Conservation (phyloP, 1,140 invertebrate species). For the Chymomyza costata region DNA sequence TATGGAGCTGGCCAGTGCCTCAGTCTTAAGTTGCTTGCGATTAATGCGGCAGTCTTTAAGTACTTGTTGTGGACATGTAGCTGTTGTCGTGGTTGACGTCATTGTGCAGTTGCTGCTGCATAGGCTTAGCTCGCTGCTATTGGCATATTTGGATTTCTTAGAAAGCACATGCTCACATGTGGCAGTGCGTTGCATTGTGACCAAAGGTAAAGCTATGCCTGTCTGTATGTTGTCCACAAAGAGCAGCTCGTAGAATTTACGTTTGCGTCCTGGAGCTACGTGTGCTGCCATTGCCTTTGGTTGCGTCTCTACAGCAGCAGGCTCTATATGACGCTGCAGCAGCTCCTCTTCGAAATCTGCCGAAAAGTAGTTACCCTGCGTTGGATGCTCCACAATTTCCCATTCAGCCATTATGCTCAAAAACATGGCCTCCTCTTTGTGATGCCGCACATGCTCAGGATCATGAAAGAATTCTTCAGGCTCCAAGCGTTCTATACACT, state of each 20-base stretch:
- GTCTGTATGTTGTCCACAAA: slow-evolving; percentile 59
- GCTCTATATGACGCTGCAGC: slow-evolving; percentile 17
- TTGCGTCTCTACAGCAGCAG: neutral
- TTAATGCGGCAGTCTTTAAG: slow-evolving; percentile 68
- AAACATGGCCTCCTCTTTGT: slow-evolving; percentile 63
- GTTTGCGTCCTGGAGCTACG: slow-evolving; percentile 21
- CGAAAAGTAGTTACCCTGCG: slow-evolving; percentile 54
- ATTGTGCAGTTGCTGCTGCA: neutral
- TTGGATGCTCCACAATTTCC: slow-evolving; percentile 67
- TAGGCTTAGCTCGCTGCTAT: slow-evolving; percentile 30
- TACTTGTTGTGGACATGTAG: slow-evolving; percentile 57
- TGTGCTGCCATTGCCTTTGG: neutral
- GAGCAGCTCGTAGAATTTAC: slow-evolving; percentile 48
- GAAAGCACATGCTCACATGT: slow-evolving; percentile 11
- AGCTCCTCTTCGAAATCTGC: slow-evolving; percentile 70
- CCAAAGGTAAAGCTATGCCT: slow-evolving; percentile 39
- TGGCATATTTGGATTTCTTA: slow-evolving; percentile 42
- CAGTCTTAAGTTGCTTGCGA: slow-evolving; percentile 71
- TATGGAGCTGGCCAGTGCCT: slow-evolving; percentile 64
- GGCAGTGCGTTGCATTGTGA: neutral
- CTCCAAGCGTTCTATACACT: slow-evolving; percentile 54
- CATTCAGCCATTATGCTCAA: slow-evolving; percentile 69
- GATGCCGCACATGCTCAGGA: slow-evolving; percentile 64
- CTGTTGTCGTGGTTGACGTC: neutral
- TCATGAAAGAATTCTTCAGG: slow-evolving; percentile 72